Conservation (phyloP, 1,140 invertebrate genomes). For the Aphis craccivora region DNA sequence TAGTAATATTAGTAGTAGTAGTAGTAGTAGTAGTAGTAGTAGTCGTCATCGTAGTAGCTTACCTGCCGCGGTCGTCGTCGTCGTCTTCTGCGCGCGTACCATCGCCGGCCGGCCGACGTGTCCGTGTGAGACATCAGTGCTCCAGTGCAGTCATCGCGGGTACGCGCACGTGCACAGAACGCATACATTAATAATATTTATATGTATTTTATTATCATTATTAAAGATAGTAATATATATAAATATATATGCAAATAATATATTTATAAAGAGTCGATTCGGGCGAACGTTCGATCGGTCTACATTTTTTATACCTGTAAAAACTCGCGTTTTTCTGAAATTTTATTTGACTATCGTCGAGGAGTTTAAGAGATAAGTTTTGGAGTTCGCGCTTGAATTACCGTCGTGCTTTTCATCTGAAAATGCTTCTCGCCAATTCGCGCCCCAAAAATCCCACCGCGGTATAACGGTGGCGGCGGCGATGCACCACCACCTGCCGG, state of each 20-base stretch:
- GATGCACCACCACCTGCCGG: constrained; percentile 29
- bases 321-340: neutral
- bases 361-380: neutral
- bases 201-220: neutral
- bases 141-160: neutral
- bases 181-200: neutral
- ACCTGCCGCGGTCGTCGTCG: constrained; percentile 54
- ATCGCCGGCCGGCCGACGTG: constrained; percentile 39
- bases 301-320: neutral
- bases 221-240: neutral
- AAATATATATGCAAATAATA: neutral
- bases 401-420: neutral
- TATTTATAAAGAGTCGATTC: neutral
- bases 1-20: neutral
- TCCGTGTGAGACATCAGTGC: neutral
- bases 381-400: neutral
- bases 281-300: neutral
- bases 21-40: neutral
- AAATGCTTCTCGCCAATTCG: neutral
- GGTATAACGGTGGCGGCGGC: neutral
- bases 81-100: constrained; percentile 53
- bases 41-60: constrained; percentile 43
- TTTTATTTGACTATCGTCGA: neutral
- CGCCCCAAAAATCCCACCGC: neutral
- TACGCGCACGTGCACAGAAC: neutral